Base-by-base conservation (phyloP, 2,888 invertebrate species). In the Tiliacea aurago region DNA sequence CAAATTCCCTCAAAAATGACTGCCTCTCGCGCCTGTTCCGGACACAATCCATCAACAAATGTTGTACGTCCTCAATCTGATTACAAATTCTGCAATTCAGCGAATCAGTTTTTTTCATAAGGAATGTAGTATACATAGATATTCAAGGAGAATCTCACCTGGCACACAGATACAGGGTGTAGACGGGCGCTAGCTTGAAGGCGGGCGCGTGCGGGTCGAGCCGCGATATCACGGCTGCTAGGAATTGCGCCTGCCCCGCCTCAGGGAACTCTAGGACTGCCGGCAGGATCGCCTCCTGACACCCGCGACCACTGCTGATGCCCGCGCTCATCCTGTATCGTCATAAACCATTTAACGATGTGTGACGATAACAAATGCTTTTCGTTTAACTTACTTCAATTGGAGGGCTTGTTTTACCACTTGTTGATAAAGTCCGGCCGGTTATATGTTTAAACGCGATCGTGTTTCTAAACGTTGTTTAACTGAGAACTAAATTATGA, bases 111-210 rank as follows among this genome's bases (percentile, higher is more conserved):
- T n/a, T n/a, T n/a, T n/a, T n/a, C n/a, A n/a, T n/a, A n/a, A n/a
- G n/a, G n/a, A n/a, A n/a, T n/a, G n/a, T n/a, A 37, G 4, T 37
- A 37, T 37, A 37, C 37, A 37, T 5, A 6, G 37, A 18, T 18
- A 55, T 20, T 13, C 4, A 4, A 33, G 2, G 23, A 23, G 0
- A 20, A 33, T 67, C 84, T 88, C 89, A 97, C 97, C 99, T 97
- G 78, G 99, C 98, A 86, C 99, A 99, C 91, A 99, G 97, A 94
- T 99, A 99, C 41, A 99, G 97, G 4, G 99, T 98, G 95, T 99
- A 99, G 43, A 99, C 99, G 0, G 99, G 99, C 1, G 99, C 99
- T 80, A 99, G 97, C 92, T 99, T 99, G 96, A 99, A 99, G 86
- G 98, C 98, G 18, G 98, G 98, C 76, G 98, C 97, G 91, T 98